Evolutionary conservation across 2,888 invertebrate genomes (phyloP), one percentile per base, ranked within the genome.

Genomic region (Aleiodes leptofemur): DNA sequence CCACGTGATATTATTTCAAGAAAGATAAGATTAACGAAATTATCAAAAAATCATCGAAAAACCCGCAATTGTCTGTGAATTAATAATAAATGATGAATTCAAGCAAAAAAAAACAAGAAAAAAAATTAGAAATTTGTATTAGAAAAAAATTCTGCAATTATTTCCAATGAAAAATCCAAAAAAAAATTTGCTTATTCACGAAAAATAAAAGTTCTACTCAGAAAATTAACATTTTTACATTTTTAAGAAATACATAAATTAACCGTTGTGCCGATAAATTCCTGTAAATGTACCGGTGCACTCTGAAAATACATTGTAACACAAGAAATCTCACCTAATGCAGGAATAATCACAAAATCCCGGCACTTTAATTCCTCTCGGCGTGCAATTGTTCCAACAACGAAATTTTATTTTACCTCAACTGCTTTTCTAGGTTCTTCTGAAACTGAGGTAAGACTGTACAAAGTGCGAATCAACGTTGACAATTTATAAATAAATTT

Each of bases 401-500:
- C 31, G 31, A 57, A 14, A 29, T 1, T 59, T 1, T 59, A 34
- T 31, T 31, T 38, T 7, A 59, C 59, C 59, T 59, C 59, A 34
- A 29, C 34, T 34, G 34, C 59, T 43, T 34, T 38, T 13, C 59
- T 57, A 38, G 59, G n/a, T 8, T 38, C n/a, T 13, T 4, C 3
- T 59, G 38, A 59, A 13, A 14, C 14, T n/a, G n/a, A 57, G 57
- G 57, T 57, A 59, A 56, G 13, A 50, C 50, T 69, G 73, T 69
- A 50, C 73, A 69, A 73, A 73, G 73, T 73, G 34, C 73, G 53
- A 48, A 50, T 38, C 38, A 73, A 48, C 66, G 57, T 61, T 56
- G 23, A 59, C 50, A 69, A 72, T 31, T 50, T 69, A 73, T 72
- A 72, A 72, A 64, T 72, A 72, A 64, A 29, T 72, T 64, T 38